phyloP scores from a whole-genome alignment of 2,113 vertebrate genomes.

The Sisor rabdophorus region DNA sequence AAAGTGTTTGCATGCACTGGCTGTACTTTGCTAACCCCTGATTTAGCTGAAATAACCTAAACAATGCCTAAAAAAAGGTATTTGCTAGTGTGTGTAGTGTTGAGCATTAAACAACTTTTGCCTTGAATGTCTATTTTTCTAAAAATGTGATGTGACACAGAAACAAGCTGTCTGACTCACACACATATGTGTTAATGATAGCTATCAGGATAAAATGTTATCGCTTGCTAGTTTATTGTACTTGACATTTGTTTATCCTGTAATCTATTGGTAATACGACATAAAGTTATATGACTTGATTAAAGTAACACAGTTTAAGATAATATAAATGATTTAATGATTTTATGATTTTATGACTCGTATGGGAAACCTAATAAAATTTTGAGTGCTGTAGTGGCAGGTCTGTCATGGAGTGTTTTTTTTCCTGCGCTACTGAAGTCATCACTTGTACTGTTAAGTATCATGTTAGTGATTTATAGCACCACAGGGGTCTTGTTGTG shows the following conservation, averaged over 20 bases:
- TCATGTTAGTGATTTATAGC: slow-evolving; percentile 19
- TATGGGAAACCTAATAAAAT: neutral
- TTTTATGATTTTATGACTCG: neutral
- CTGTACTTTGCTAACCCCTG: too few species aligned
- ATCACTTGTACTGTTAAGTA: neutral
- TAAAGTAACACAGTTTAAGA: neutral
- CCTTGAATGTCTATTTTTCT: slow-evolving; percentile 19
- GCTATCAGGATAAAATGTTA: slow-evolving; percentile 25
- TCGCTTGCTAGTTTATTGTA: slow-evolving; percentile 5
- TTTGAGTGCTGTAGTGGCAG: neutral
- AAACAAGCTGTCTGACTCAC: slow-evolving; percentile 4
- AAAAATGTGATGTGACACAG: slow-evolving; percentile 10
- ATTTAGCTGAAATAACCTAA: too few species aligned
- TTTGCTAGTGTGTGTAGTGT: neutral
- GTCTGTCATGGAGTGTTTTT: neutral
- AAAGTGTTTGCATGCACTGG: too few species aligned
- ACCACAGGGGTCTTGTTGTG: slow-evolving; percentile 1
- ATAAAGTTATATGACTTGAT: neutral
- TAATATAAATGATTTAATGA: neutral
- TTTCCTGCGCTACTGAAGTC: neutral
- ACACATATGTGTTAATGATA: slow-evolving; percentile 4
- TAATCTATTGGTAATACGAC: neutral
- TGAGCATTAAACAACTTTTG: neutral
- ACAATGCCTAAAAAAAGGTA: too few species aligned
- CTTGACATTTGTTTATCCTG: slow-evolving; percentile 5